A percentile compares a stretch with the other conserved stretches of the same genome.
phyloP scores from a whole-genome alignment of 2,113 vertebrate genomes.

The Dipodomys spectabilis region DNA sequence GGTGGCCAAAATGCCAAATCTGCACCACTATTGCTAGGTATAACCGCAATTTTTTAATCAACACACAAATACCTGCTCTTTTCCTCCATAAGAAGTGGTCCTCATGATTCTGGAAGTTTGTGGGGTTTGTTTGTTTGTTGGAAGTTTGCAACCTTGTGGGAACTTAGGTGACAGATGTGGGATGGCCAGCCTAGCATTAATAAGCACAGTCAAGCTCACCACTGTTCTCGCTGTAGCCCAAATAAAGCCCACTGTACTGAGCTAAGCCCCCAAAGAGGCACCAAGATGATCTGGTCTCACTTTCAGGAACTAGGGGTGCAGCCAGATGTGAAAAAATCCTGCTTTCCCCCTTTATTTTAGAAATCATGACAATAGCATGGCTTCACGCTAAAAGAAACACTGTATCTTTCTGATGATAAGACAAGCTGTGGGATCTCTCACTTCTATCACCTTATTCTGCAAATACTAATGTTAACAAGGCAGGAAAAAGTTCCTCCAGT shows the following conservation, averaged over 20 bases:
- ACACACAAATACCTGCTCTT: neutral
- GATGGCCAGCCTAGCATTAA: neutral
- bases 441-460: neutral
- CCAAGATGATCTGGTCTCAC: neutral
- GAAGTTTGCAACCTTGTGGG: neutral
- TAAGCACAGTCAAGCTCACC: neutral
- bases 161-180: neutral
- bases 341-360: neutral
- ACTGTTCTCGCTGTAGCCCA: neutral
- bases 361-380: neutral
- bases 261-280: neutral
- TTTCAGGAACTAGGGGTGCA: neutral
- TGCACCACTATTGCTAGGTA: neutral
- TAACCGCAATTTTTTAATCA: neutral
- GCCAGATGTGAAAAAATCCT: neutral
- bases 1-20: neutral
- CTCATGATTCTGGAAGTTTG: neutral
- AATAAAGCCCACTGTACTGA: neutral
- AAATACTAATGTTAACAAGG: conserved; percentile 4
- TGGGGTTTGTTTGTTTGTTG: neutral
- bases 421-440: neutral
- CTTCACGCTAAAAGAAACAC: neutral
- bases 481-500: neutral
- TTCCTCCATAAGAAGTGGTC: neutral
- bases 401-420: neutral